These are phyloP conservation scores for Mustela erminea DNA, from an alignment of 2,797 vertebrate species.

Conservation along the genomic window DNA sequence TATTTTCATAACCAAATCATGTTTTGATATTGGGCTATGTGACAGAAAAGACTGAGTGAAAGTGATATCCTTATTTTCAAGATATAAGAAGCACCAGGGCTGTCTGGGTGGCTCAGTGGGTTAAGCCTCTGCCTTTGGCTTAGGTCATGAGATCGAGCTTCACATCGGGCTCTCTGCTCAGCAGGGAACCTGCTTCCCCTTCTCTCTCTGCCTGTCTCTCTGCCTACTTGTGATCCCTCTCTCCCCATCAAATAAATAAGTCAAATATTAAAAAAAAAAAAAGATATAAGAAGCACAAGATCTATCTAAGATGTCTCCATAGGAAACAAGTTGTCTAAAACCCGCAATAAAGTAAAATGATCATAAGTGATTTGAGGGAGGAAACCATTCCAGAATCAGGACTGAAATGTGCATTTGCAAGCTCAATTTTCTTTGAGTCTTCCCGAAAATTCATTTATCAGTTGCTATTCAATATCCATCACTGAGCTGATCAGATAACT, in stretches of 20 bases:
- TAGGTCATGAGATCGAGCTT: too few species aligned
- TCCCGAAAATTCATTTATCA: neutral
- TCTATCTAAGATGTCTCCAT: neutral
- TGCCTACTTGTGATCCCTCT: too few species aligned
- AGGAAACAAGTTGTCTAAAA: neutral
- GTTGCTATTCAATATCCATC: neutral
- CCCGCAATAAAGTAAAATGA: neutral
- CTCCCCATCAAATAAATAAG: too few species aligned
- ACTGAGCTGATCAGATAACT: neutral
- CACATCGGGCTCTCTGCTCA: too few species aligned
- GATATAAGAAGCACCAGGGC: neutral
- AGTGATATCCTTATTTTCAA: neutral
- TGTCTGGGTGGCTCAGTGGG: too few species aligned
- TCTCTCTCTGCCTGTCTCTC: too few species aligned
- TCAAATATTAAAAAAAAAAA: too few species aligned
- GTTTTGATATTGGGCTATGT: neutral
- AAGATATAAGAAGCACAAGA: neutral
- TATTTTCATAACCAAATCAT: conserved; percentile 11
- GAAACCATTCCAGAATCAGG: neutral
- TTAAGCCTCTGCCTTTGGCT: too few species aligned
- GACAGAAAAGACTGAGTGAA: neutral
- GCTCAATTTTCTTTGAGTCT: neutral
- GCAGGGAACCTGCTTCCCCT: too few species aligned
- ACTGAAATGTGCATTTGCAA: neutral
- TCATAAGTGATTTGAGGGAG: neutral